phyloP scores from a whole-genome alignment of 2,797 vertebrate genomes.

The Lacerta viridis region DNA sequence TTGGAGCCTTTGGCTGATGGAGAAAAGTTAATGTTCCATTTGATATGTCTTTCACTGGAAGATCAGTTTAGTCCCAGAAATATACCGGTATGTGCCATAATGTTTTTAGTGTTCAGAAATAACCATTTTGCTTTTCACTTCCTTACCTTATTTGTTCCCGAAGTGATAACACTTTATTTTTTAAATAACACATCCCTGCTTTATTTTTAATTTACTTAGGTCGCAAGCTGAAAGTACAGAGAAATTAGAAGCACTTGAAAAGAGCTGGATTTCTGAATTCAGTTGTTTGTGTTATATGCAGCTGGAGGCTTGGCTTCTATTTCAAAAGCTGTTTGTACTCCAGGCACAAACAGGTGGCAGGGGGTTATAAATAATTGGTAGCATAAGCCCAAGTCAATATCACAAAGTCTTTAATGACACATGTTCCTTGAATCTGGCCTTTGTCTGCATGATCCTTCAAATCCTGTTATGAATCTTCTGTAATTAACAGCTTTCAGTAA shows the following conservation, averaged over 20 bases:
- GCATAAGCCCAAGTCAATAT: constrained; percentile 27
- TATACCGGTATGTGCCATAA: background rate
- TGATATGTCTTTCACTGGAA: constrained; percentile 34
- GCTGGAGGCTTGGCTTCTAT: background rate
- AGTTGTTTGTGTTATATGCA: background rate
- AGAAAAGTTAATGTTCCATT: constrained; percentile 33
- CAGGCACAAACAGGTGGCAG: constrained; percentile 6
- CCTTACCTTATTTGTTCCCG: constrained; percentile 64
- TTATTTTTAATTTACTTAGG: constrained; percentile 69
- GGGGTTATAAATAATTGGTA: constrained; percentile 56
- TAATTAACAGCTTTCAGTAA: constrained; percentile 70
- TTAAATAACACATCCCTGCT: constrained; percentile 52
- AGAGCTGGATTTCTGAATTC: background rate
- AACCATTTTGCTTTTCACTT: constrained; percentile 61
- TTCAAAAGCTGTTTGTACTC: constrained; percentile 14
- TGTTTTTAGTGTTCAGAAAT: constrained; percentile 63
- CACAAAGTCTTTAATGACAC: background rate
- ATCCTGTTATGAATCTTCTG: constrained; percentile 59
- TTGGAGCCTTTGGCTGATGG: constrained; percentile 10
- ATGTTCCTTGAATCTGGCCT: background rate
- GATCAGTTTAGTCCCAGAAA: constrained; percentile 39
- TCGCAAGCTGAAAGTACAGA: constrained; percentile 49
- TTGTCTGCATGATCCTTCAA: constrained; percentile 15
- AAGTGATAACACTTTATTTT: constrained; percentile 59
- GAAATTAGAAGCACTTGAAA: constrained; percentile 42